phyloP scores from a whole-genome alignment of 2,888 invertebrate genomes.

The Diarsia mendica region DNA sequence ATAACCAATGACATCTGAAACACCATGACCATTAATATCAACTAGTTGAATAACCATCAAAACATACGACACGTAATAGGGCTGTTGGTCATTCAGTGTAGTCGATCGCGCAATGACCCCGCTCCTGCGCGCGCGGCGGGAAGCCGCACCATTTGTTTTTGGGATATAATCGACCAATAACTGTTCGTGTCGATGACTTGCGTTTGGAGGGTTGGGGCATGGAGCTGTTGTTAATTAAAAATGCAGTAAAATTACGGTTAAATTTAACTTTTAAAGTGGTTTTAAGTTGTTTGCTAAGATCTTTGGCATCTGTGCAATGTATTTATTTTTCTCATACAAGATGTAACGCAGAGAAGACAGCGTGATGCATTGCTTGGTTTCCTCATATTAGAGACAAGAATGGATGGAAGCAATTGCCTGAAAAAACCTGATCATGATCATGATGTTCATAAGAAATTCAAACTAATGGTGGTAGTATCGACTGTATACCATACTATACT shows the following conservation, averaged over 20 bases:
- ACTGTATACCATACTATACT: not conserved
- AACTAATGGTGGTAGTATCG: not conserved
- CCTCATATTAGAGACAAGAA: not conserved
- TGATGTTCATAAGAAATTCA: not conserved
- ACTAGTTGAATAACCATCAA: constrained; percentile 70
- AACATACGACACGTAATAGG: constrained; percentile 76
- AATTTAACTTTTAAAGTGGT: constrained; percentile 51
- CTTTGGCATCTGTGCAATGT: constrained; percentile 20
- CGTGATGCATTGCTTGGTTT: not conserved
- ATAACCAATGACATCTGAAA: constrained; percentile 39
- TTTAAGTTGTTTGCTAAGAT: not conserved
- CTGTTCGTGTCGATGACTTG: constrained; percentile 69
- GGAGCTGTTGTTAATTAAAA: constrained; percentile 58
- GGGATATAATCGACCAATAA: constrained; percentile 78
- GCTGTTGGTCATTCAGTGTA: constrained; percentile 82
- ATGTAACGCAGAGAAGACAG: not conserved
- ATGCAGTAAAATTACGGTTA: constrained; percentile 52
- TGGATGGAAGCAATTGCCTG: not conserved
- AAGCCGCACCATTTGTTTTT: constrained; percentile 77
- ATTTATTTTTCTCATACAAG: not conserved
- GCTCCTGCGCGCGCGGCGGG: constrained; percentile 73
- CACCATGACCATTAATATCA: constrained; percentile 53
- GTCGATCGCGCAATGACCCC: constrained; percentile 87
- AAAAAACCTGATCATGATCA: not conserved
- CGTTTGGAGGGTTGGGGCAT: constrained; percentile 61